Evolutionary conservation across 2,113 vertebrate species (phyloP).

Genomic region (Tragelaphus imberbis): DNA sequence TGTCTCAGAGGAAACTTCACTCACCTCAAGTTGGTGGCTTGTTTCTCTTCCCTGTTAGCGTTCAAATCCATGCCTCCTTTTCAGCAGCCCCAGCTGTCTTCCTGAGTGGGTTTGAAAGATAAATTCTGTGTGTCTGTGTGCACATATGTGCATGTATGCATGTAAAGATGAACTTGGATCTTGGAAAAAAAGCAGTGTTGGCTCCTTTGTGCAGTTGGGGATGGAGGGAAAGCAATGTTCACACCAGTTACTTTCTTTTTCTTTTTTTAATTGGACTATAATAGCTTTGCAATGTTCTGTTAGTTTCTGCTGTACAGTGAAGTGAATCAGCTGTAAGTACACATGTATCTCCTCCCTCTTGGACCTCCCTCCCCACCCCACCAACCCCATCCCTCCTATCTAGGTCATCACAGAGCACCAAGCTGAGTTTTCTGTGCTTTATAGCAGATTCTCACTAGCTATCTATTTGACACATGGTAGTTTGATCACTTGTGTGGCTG

Average conservation of each 20-base stretch:
- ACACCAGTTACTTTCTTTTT: neutral
- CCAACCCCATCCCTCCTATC: neutral
- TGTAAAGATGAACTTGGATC: neutral
- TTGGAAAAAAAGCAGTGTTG: neutral
- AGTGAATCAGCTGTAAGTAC: neutral
- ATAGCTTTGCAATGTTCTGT: neutral
- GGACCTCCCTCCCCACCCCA: neutral
- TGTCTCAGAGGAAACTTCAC: neutral
- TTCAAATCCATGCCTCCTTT: neutral
- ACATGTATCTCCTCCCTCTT: neutral
- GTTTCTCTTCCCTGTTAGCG: neutral
- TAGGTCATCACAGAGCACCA: neutral
- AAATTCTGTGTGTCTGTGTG: neutral
- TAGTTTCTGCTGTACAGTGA: neutral
- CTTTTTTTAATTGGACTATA: neutral
- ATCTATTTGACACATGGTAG: neutral
- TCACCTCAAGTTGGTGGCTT: neutral
- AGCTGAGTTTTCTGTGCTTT: neutral
- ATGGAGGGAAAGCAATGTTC: neutral
- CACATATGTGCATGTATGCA: neutral
- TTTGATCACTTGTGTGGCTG: neutral
- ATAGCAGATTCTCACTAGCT: neutral
- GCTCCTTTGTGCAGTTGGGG: neutral
- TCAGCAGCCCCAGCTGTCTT: neutral
- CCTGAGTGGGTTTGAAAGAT: neutral